Conservation (phyloP, 2,888 invertebrate genomes). For the Macrophya annulata region DNA sequence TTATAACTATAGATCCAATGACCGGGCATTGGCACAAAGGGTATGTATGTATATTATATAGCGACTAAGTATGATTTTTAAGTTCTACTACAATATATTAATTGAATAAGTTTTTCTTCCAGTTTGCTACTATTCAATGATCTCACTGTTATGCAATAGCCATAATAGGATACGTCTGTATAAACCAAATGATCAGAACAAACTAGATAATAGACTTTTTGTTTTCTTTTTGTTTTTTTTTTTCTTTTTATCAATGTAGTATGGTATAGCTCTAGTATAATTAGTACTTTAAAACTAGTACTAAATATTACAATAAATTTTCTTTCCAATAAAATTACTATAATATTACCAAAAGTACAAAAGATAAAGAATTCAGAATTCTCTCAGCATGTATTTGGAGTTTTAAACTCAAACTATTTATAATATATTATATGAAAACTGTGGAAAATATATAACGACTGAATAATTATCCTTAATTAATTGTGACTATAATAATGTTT, state of each 20-base stretch:
- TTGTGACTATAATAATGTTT: neutral
- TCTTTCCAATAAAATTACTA: constrained; percentile 29
- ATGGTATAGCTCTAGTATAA: constrained; percentile 18
- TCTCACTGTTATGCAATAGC: constrained; percentile 23
- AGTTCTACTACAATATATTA: constrained; percentile 30
- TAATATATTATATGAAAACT: neutral
- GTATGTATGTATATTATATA: neutral
- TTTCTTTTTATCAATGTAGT: neutral
- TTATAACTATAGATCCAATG: constrained; percentile 14
- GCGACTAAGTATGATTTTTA: constrained; percentile 39
- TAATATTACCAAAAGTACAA: constrained; percentile 18
- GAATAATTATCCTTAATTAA: constrained; percentile 1
- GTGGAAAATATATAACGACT: neutral
- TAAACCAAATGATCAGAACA: neutral
- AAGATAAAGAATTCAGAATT: neutral
- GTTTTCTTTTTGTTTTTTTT: neutral
- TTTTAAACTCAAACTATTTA: neutral
- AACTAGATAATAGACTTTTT: neutral
- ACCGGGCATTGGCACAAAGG: constrained; percentile 23
- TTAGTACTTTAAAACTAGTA: neutral
- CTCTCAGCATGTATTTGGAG: neutral
- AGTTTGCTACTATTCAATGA: constrained; percentile 5
- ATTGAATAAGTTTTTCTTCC: neutral
- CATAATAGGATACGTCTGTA: neutral
- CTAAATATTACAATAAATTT: constrained; percentile 25